Evolutionary conservation across 1,140 invertebrate genomes (phyloP), one percentile per base, ranked within the genome.

Genomic region (Brachionus paranguensis): DNA sequence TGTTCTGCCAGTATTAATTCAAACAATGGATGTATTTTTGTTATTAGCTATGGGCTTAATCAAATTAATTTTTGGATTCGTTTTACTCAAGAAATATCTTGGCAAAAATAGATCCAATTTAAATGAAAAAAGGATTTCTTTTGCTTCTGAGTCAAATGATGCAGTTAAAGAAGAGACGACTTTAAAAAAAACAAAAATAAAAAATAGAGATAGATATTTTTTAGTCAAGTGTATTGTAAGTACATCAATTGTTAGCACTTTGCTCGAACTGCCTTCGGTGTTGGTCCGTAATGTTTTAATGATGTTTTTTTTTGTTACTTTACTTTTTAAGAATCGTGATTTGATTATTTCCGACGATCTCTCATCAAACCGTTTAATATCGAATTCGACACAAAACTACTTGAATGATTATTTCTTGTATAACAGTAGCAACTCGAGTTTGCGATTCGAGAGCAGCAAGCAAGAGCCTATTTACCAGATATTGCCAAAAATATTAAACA

Each of bases 21-120:
- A 45, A 47, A 37, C 37, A 24, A 27, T 81, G 8, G 78, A 81
- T 47, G 33, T 81, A n/a, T 81, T 81, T 68, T 64, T 81, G 14
- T 47, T 81, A 41, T 41, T 81, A n/a, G 27, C 60, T 24, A 43
- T 81, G 37, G 43, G 78, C 53, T 14, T 68, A 10, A 14, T 64
- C 1, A 81, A 81, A 65, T 47, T 81, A 47, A 81, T 68, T 68
- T 47, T 60, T 27, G 43, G 33, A 12, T 20, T 41, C 29, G 29
- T 81, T 20, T 81, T 81, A 47, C 12, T 45, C 60, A 29, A 27
- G 12, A 81, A 64, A 37, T 64, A 81, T 12, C 41, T 47, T 33
- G 27, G 53, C n/a, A 24, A 27, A 14, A 43, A 72, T 17, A 72
- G 33, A 72, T 41, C 37, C n/a, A 43, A 43, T 43, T 17, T 60